Evolutionary conservation across 2,888 invertebrate species (phyloP).

Genomic region (Parapristionchus giblindavisi): DNA sequence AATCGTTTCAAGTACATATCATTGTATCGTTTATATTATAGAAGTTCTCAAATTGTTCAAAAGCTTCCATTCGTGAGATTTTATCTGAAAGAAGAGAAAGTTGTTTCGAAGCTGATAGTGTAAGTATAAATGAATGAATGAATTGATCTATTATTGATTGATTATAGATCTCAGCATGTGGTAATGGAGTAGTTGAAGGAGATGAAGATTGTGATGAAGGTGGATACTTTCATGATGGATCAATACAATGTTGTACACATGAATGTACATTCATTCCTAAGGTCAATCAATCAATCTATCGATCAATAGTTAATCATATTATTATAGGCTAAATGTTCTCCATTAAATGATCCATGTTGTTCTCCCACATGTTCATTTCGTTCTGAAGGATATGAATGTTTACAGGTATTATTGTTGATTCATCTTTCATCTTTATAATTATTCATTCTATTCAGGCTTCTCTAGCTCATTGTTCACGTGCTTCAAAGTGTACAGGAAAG

Average conservation of each 20-base stretch:
- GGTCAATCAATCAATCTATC: neutral
- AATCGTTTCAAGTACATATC: too few relatives aligned
- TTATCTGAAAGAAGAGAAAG: slow-evolving; percentile 33
- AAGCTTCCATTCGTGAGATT: slow-evolving; percentile 1
- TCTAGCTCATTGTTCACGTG: slow-evolving; percentile 12
- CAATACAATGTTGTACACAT: slow-evolving; percentile 23
- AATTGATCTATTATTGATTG: neutral
- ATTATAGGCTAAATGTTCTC: slow-evolving; percentile 30
- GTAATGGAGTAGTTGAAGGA: slow-evolving; percentile 91
- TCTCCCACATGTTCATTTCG: slow-evolving; percentile 13
- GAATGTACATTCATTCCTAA: slow-evolving; percentile 31
- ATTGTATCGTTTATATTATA: too few relatives aligned
- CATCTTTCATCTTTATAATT: neutral
- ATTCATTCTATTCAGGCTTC: neutral
- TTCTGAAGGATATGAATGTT: slow-evolving; percentile 24
- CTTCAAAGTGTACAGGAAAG: slow-evolving; percentile 26
- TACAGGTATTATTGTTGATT: slow-evolving; percentile 1
- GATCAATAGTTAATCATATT: neutral
- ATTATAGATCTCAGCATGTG: slow-evolving; percentile 82
- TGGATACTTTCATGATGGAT: slow-evolving; percentile 29
- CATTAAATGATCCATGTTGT: slow-evolving; percentile 34
- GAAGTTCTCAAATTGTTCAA: slow-evolving; percentile 37
- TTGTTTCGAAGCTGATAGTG: slow-evolving; percentile 31
- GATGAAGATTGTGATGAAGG: slow-evolving; percentile 91
- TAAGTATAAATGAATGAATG: slow-evolving; percentile 14